Evolutionary conservation across 2,888 invertebrate genomes (phyloP).

Genomic region (Eulithis testata): DNA sequence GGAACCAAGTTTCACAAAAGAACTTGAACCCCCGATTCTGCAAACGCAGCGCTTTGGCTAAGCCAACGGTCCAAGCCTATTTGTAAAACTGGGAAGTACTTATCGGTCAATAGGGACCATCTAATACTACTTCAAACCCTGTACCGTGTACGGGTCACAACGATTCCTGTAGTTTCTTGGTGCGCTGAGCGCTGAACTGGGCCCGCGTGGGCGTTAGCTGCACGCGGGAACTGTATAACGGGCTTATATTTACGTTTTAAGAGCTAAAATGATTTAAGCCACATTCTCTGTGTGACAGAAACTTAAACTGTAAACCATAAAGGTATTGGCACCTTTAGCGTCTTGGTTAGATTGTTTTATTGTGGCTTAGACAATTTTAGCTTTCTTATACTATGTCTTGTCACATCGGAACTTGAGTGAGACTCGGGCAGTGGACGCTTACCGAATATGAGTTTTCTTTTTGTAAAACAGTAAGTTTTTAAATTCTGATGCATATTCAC

Average conservation of each 20-base stretch:
- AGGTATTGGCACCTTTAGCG: background rate
- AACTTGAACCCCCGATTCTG: slow-evolving; percentile 17
- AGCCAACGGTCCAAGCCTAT: slow-evolving; percentile 22
- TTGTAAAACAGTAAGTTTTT: background rate
- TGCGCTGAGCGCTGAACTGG: slow-evolving; percentile 67
- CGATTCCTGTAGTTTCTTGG: slow-evolving; percentile 71
- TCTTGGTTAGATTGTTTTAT: background rate
- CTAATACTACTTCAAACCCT: slow-evolving; percentile 8
- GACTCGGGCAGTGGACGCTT: slow-evolving; percentile 22
- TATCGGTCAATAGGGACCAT: slow-evolving; percentile 1
- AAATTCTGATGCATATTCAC: background rate
- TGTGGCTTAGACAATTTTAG: slow-evolving; percentile 19
- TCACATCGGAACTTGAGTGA: slow-evolving; percentile 15
- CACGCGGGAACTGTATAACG: slow-evolving; percentile 77
- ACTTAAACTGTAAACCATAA: background rate
- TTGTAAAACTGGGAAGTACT: slow-evolving; percentile 4
- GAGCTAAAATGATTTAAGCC: slow-evolving; percentile 16
- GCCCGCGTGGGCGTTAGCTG: slow-evolving; percentile 75
- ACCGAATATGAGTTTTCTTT: slow-evolving; percentile 3
- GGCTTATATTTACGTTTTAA: slow-evolving; percentile 65
- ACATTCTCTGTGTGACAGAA: slow-evolving; percentile 11
- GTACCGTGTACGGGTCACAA: slow-evolving; percentile 43
- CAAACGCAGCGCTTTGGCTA: slow-evolving; percentile 20
- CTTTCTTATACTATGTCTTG: slow-evolving; percentile 34
- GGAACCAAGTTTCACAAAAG: slow-evolving; percentile 12